phyloP scores from a whole-genome alignment of 2,113 vertebrate species.

The Plotosus lineatus region DNA sequence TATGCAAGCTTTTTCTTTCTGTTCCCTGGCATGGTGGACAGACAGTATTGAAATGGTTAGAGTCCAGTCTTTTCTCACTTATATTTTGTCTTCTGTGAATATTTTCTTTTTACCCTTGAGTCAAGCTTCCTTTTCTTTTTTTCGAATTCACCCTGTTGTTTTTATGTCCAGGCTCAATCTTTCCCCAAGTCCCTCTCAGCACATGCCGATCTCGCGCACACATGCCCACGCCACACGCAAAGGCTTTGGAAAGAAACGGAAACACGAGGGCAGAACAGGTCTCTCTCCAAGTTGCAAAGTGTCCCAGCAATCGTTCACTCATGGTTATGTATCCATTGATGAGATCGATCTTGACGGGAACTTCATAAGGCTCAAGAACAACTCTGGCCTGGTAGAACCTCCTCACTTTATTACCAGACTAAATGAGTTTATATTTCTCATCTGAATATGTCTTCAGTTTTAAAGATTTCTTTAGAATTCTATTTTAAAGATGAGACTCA shows the following conservation, averaged over 20 bases:
- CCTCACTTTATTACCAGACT: not conserved
- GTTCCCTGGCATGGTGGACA: not conserved
- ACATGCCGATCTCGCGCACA: constrained; percentile 34
- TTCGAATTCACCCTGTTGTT: not conserved
- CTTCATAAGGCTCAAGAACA: constrained; percentile 79
- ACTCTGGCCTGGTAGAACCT: constrained; percentile 67
- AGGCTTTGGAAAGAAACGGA: constrained; percentile 75
- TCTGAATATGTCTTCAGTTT: not conserved
- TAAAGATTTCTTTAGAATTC: not conserved
- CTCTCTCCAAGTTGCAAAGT: constrained; percentile 63
- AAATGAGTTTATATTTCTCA: not conserved
- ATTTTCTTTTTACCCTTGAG: not conserved
- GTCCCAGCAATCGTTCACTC: constrained; percentile 64
- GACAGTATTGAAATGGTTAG: not conserved
- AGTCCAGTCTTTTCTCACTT: not conserved
- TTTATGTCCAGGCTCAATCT: constrained; percentile 72
- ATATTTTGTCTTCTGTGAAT: not conserved
- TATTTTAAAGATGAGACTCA: not conserved
- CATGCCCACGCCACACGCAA: constrained; percentile 57
- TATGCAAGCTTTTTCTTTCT: not conserved
- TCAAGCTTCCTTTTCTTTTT: not conserved
- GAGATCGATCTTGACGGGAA: constrained; percentile 78
- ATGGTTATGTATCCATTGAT: constrained; percentile 71
- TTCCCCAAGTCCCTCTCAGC: constrained; percentile 69
- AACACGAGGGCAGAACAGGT: constrained; percentile 63